Evolutionary conservation across 2,888 invertebrate genomes (phyloP).

Genomic region (Scrobipalpa costella): DNA sequence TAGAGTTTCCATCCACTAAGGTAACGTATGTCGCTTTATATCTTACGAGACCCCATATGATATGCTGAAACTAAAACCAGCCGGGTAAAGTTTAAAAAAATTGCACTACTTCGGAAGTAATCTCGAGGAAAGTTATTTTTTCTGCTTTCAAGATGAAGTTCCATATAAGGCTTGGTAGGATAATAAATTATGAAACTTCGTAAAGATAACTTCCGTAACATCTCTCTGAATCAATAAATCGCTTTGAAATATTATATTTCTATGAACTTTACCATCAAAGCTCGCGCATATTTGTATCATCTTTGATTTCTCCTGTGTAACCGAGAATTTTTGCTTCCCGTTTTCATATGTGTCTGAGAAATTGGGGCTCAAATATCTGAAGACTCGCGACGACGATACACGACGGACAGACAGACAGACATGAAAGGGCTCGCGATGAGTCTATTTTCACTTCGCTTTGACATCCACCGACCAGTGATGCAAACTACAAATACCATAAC

Average conservation of each 20-base stretch:
- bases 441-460: slow-evolving; percentile 78
- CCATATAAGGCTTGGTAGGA: background rate
- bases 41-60: slow-evolving; percentile 5
- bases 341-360: slow-evolving; percentile 16
- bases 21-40: slow-evolving; percentile 13
- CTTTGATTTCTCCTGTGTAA: slow-evolving; percentile 1
- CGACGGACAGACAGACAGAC: slow-evolving; percentile 58
- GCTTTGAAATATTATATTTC: background rate
- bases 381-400: slow-evolving; percentile 45
- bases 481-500: background rate
- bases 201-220: background rate
- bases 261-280: background rate
- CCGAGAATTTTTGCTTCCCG: slow-evolving; percentile 14
- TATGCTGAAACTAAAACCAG: slow-evolving; percentile 18
- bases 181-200: background rate
- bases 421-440: slow-evolving; percentile 73
- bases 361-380: slow-evolving; percentile 19
- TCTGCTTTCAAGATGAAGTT: background rate
- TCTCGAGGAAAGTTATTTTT: background rate
- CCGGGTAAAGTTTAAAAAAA: slow-evolving; percentile 6
- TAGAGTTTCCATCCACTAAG: slow-evolving; percentile 19
- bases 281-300: background rate
- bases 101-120: background rate
- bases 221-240: background rate
- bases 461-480: slow-evolving; percentile 40